Evolutionary conservation across 92 coral and sea anemone species (phyloP), one percentile per base, ranked within the genome.

Genomic region (Pocillopora grandis): DNA sequence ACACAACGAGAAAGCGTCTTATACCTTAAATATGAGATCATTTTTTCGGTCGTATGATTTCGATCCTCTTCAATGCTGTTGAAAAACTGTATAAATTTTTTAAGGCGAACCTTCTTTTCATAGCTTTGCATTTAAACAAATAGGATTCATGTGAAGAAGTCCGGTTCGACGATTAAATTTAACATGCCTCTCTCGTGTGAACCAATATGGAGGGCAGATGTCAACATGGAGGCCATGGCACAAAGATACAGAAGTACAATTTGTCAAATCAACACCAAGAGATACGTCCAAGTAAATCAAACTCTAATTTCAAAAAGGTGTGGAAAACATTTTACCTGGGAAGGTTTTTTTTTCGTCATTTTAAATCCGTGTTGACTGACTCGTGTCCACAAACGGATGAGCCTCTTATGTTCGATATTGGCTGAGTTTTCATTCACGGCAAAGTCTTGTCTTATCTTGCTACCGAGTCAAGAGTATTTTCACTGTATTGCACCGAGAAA

Each of bases 171-270:
- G 85, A 81, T 81, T 71, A 81, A 81, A 42, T 81, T 71, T 64
- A 70, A 59, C 68, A 81, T 72, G 66, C 66, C 76, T 70, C 62
- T 65, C 37, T 14, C 59, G 62, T 66, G 74, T 20, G 56, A 58
- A 70, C 85, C 85, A 81, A 81, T 81, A 70, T 81, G 85, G 77
- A 70, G 77, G 85, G 58, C 76, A 72, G 58, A 81, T 81, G 77
- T 37, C 85, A 69, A 69, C 74, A 69, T 69, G 74, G 52, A 69
- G 21, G 74, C 74, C 56, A 81, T 69, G 85, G 9, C 85, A 42
- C 5, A 42, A 7, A 7, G 52, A 42, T 58, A 8, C 77, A 66
- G 18, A 14, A 81, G 31, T 57, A 70, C n/a, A 35, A 81, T 68
- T 33, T 31, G 66, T 81, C 68, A 58, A 70, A 70, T 81, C 85